These are phyloP conservation scores for Ctenochaetus hawaiiensis DNA, from an alignment of 2,797 vertebrate genomes.

Conservation along the genomic window DNA sequence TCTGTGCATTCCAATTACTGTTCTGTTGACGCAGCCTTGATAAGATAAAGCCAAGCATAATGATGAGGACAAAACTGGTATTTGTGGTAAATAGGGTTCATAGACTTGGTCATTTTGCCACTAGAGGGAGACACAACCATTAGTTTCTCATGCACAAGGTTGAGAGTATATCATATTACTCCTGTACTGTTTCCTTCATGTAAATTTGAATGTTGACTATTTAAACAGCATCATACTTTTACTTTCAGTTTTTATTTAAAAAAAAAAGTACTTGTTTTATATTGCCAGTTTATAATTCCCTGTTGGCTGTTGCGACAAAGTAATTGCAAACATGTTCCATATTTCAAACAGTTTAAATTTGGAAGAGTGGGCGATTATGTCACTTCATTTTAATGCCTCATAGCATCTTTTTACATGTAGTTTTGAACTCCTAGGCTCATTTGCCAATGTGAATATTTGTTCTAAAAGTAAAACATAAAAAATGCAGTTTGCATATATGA, in stretches of 20 bases:
- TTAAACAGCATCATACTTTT: not conserved
- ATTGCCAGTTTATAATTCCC: not conserved
- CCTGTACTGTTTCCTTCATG: not conserved
- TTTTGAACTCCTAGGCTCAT: conserved; percentile 22
- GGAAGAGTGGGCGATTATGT: conserved; percentile 23
- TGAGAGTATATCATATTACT: not conserved
- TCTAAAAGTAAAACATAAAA: not conserved
- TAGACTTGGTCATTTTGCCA: conserved; percentile 27
- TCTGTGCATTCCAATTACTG: conserved; percentile 53
- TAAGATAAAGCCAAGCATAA: conserved; percentile 42
- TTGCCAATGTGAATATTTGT: conserved; percentile 15
- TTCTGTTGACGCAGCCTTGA: conserved; percentile 44
- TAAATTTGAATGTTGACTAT: not conserved
- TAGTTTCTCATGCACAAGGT: conserved; percentile 5
- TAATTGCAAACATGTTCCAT: not conserved
- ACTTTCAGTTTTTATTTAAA: not conserved
- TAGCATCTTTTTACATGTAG: conserved; percentile 1
- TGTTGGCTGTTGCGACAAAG: not conserved
- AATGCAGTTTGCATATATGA: not conserved
- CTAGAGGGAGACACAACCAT: conserved; percentile 67
- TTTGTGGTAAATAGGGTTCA: conserved; percentile 21
- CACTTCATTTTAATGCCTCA: conserved; percentile 19
- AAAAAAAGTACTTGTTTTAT: not conserved
- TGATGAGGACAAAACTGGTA: conserved; percentile 26
- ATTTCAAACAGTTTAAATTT: conserved; percentile 1